These are phyloP conservation scores for Machimus atricapillus DNA, from an alignment of 2,888 invertebrate species.

Conservation along the genomic window DNA sequence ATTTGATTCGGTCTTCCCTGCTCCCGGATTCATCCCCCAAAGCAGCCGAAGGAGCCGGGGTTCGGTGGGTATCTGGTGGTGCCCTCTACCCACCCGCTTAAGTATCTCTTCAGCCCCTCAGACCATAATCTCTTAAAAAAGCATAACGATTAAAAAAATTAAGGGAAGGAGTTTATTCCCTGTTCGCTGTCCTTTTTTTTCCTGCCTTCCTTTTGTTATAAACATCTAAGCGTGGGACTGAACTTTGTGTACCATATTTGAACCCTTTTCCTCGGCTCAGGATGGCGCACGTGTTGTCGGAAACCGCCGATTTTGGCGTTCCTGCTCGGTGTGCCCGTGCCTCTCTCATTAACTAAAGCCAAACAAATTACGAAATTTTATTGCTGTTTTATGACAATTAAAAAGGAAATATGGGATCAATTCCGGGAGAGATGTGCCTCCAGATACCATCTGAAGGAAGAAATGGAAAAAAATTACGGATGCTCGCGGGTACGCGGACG, in stretches of 20 bases:
- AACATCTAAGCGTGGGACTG: background rate
- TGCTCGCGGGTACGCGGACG: background rate
- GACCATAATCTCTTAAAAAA: slow-evolving; percentile 42
- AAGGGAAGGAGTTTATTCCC: slow-evolving; percentile 40
- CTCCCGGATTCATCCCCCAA: background rate
- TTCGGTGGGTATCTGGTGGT: background rate
- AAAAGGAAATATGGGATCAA: slow-evolving; percentile 45
- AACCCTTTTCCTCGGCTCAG: slow-evolving; percentile 5
- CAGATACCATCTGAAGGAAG: slow-evolving; percentile 29
- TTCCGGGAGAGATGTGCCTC: slow-evolving; percentile 34
- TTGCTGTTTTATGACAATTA: slow-evolving; percentile 46
- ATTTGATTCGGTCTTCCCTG: slow-evolving; percentile 31
- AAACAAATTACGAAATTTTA: slow-evolving; percentile 46
- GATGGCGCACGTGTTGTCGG: slow-evolving; percentile 26
- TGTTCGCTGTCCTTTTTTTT: background rate
- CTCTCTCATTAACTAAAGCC: slow-evolving; percentile 38
- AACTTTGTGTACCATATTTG: slow-evolving; percentile 25
- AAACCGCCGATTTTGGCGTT: background rate
- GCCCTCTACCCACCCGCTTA: background rate
- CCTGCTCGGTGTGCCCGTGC: background rate
- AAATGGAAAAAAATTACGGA: slow-evolving; percentile 14
- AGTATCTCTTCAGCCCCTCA: slow-evolving; percentile 29
- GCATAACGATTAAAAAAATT: slow-evolving; percentile 44
- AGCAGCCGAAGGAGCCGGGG: background rate
- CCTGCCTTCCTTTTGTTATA: background rate